phyloP scores from a whole-genome alignment of 2,797 vertebrate species.

The Pelochelys cantorii region DNA sequence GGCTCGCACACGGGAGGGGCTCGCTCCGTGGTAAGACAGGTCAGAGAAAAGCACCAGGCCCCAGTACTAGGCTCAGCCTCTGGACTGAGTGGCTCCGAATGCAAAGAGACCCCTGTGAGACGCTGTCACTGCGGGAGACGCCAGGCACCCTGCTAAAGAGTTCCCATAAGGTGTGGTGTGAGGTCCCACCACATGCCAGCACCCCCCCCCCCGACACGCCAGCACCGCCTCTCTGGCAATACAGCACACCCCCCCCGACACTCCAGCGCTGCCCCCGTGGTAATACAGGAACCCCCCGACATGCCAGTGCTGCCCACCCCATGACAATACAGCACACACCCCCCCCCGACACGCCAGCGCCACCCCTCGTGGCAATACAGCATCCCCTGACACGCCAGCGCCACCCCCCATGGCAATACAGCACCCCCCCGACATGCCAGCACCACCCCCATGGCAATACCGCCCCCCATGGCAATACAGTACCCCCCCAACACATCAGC shows the following conservation, averaged over 20 bases:
- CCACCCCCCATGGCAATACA: too few relatives aligned
- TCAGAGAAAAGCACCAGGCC: neutral
- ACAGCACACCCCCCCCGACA: too few relatives aligned
- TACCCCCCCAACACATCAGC: too few relatives aligned
- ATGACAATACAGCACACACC: too few relatives aligned
- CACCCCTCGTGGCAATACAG: rapidly evolving
- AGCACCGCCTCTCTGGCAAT: rapidly evolving
- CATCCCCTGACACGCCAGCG: too few relatives aligned
- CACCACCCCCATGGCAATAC: too few relatives aligned
- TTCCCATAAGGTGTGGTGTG: neutral
- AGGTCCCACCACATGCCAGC: neutral
- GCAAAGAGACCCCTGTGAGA: neutral
- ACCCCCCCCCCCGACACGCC: too few relatives aligned
- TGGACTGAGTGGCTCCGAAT: neutral
- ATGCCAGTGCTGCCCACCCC: too few relatives aligned
- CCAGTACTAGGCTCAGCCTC: neutral
- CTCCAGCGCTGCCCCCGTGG: rapidly evolving
- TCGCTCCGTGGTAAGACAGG: neutral
- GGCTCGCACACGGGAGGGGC: neutral
- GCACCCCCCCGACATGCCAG: too few relatives aligned
- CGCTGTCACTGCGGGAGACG: neutral
- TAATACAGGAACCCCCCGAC: too few relatives aligned
- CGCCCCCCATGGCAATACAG: too few relatives aligned
- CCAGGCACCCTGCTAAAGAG: neutral
- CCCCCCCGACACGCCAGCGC: rapidly evolving